Evolutionary conservation across 2,113 vertebrate genomes (phyloP), one percentile per base, ranked within the genome.

Genomic region (Oreochromis spilurus): DNA sequence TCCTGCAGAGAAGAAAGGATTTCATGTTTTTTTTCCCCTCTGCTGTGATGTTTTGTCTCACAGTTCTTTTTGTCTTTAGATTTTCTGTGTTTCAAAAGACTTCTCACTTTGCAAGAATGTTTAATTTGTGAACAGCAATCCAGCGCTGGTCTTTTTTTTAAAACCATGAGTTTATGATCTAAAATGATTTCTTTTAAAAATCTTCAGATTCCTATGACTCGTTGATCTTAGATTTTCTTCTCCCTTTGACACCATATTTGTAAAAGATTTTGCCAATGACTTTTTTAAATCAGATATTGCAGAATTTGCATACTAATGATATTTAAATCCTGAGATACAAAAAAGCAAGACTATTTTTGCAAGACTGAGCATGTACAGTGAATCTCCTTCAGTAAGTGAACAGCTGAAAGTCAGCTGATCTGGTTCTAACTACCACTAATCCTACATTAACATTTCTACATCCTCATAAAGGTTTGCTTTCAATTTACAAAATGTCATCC

Each of bases 1-100:
- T 88, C 84, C 87, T 82, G 79, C 48, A 50, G 81, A 90, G 82
- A 38, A 58, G 19, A 86, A 83, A 53, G 77, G 79, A 31, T 79
- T 85, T 9, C 4, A 81, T 88, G 82, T 81, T 83, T 84, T 60
- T 86, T 50, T 52, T 4, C 17, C 12, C 29, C 57, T 70, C 34
- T 4, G 72, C 82, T 87, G 43, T 81, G 82, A 85, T 87, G 53
- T 84, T 83, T 55, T 62, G 79, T 60, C 81, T 82, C 84, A 43
- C 55, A 4, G 40, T 40, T 50, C 50, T 9, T 38, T 62, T 21
- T n/a, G 6, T 50, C n/a, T 12, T 12, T 38, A 11, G 7, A 29
- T 8, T 77, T 54, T 54, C 24, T 11, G 10, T 26, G 5, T 86
- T n/a, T 82, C 29, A 77, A 43, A 48, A 65, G 5, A 45, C 9